Evolutionary conservation across 2,113 vertebrate genomes (phyloP), one percentile per base, ranked within the genome.

Genomic region (mouse (Mus musculus)): DNA sequence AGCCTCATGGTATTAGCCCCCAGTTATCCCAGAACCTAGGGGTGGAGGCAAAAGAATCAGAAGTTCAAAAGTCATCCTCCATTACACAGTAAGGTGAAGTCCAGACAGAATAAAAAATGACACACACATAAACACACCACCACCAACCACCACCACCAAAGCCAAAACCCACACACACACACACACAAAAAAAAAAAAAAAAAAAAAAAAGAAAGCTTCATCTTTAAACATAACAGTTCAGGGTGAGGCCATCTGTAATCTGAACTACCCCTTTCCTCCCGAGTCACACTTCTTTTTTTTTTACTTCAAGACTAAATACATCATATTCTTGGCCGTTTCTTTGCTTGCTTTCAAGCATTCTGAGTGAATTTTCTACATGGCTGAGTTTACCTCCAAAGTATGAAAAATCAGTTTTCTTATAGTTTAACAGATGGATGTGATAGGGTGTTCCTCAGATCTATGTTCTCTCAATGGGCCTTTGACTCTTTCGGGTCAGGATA

Each of bases 331-430:
- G 93, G 93, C 97, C 97, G 95, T 89, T 96, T 54, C 76, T 67
- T 90, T 86, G 85, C 94, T 97, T 95, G 75, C 88, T 93, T 96
- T 91, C 92, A 88, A 90, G 76, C 88, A 89, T 94, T 96, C 92
- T 93, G 93, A 92, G 95, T 90, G 96, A 95, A 97, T 97, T 97
- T 97, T 97, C 95, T 96, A 93, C 97, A 95, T 93, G 92, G 95
- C 93, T 97, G 97, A 95, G 19, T 95, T 97, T 49, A 94, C 95
- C 93, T 97, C 93, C 90, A 96, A 97, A 97, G 76, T 97, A 95
- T 96, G 92, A 96, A 96, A 97, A 98, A 97, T 95, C 96, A 94
- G 75, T 96, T 97, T 97, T 88, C 78, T 81, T 59, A 81, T 91
- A 88, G 63, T 80, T 77, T 91, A 97, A 86, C 86, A 95, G 88